Percentiles rank a stretch among this genome's conserved stretches.
These are phyloP conservation scores for Mythimna ferrago DNA, from an alignment of 2,888 invertebrate species.

Conservation along the genomic window DNA sequence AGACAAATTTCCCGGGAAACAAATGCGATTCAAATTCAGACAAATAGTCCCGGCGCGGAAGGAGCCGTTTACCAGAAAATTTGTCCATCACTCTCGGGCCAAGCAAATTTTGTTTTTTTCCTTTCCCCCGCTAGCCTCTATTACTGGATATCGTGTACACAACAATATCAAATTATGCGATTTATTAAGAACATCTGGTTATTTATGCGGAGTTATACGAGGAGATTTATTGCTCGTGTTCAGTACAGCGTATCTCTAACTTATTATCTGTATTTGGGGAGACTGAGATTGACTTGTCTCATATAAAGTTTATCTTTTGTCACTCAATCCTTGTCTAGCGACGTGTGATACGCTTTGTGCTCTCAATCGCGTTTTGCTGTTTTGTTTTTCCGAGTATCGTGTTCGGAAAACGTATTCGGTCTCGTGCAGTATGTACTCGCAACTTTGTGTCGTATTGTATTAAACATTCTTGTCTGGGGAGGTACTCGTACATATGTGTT, in stretches of 20 bases:
- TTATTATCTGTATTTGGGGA: constrained; percentile 43
- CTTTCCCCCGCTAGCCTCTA: constrained; percentile 76
- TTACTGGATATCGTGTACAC: constrained; percentile 65
- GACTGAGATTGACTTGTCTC: constrained; percentile 37
- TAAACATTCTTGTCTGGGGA: constrained; percentile 27
- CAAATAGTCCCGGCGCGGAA: constrained; percentile 89
- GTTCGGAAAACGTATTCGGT: constrained; percentile 35
- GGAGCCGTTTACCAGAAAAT: constrained; percentile 89
- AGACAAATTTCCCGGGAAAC: constrained; percentile 89
- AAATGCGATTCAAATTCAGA: constrained; percentile 91
- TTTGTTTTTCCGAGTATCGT: constrained; percentile 44
- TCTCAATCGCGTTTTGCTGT: constrained; percentile 50
- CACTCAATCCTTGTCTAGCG: constrained; percentile 36
- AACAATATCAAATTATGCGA: constrained; percentile 57
- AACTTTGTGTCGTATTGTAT: constrained; percentile 46
- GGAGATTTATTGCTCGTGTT: constrained; percentile 34
- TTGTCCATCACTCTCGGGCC: constrained; percentile 88
- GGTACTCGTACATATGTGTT: not conserved
- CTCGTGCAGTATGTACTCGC: constrained; percentile 31
- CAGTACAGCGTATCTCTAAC: constrained; percentile 31
- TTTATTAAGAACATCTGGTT: constrained; percentile 59
- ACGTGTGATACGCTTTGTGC: constrained; percentile 40
- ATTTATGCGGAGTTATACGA: constrained; percentile 44
- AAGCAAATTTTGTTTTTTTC: constrained; percentile 84
- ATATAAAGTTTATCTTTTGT: constrained; percentile 50